These are phyloP conservation scores for Allophyes oxyacanthae DNA, from an alignment of 2,888 invertebrate species.

Conservation along the genomic window DNA sequence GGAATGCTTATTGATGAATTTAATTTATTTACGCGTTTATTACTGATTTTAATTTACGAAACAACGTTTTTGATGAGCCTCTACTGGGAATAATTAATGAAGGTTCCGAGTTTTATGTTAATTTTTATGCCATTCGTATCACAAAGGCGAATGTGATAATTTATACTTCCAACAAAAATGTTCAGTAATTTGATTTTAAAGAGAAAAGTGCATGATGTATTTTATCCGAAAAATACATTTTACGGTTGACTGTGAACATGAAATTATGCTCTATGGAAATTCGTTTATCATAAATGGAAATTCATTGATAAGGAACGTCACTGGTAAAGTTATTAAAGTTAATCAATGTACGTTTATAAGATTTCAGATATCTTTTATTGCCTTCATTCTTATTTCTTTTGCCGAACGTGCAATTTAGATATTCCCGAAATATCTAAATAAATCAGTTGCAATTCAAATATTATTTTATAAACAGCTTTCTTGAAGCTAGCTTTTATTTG, in stretches of 20 bases:
- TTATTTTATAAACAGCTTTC: too few species aligned
- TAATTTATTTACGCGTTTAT: conserved; percentile 41
- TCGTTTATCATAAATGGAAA: too few species aligned
- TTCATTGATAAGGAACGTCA: too few species aligned
- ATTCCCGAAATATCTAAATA: too few species aligned
- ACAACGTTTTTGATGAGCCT: conserved; percentile 27
- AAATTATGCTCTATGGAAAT: too few species aligned
- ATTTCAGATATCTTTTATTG: not conserved
- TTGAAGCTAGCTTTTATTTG: too few species aligned
- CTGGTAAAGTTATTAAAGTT: too few species aligned
- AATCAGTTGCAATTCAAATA: too few species aligned
- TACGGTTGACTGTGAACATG: not conserved
- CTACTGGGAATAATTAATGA: conserved; percentile 29
- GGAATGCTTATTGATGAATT: conserved; percentile 35
- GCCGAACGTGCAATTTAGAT: not conserved
- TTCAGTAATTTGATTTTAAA: conserved; percentile 23
- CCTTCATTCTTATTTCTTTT: conserved; percentile 10
- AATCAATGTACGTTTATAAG: too few species aligned
- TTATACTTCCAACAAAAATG: conserved; percentile 7
- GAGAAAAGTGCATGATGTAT: conserved; percentile 15
- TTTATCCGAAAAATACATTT: conserved; percentile 11
- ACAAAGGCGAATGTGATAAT: conserved; percentile 24
- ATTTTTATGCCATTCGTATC: conserved; percentile 40
- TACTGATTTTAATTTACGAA: conserved; percentile 45
- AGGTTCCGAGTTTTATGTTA: conserved; percentile 29